phyloP scores from a whole-genome alignment of 2,113 vertebrate species.

The Trochalopteron elliotii region DNA sequence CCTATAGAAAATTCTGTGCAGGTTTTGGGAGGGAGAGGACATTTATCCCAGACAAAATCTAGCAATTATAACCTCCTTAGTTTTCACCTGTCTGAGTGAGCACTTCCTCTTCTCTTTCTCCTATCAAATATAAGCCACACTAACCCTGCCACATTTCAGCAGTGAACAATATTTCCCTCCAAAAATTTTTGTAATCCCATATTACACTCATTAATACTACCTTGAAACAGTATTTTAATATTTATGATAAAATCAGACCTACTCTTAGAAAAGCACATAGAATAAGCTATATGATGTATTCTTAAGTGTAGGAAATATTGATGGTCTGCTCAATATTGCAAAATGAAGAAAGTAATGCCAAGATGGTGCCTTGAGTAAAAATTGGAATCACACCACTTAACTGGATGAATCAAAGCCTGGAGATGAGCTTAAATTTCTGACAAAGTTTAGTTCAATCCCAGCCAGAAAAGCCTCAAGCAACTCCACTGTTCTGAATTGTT shows the following conservation, averaged over 20 bases:
- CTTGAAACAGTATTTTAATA: background rate
- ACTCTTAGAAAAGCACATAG: background rate
- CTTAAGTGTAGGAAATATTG: background rate
- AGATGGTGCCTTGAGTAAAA: background rate
- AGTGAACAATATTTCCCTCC: background rate
- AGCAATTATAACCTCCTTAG: background rate
- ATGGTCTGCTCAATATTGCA: background rate
- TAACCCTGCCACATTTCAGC: background rate
- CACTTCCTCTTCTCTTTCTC: background rate
- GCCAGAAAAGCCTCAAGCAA: constrained; percentile 50
- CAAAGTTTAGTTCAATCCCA: constrained; percentile 17
- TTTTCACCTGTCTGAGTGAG: background rate
- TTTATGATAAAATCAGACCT: background rate
- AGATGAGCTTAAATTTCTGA: constrained; percentile 33
- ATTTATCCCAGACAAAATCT: background rate
- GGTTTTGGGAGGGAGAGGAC: background rate
- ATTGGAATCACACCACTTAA: background rate
- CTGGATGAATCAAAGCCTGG: constrained; percentile 15
- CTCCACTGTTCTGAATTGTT: constrained; percentile 48
- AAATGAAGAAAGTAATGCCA: background rate
- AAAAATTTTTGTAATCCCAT: background rate
- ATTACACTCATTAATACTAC: background rate
- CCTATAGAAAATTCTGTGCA: background rate
- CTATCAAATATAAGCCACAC: background rate
- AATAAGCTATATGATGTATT: background rate